Conservation (phyloP, 1,140 invertebrate species). For the Heliconius melpomene region DNA sequence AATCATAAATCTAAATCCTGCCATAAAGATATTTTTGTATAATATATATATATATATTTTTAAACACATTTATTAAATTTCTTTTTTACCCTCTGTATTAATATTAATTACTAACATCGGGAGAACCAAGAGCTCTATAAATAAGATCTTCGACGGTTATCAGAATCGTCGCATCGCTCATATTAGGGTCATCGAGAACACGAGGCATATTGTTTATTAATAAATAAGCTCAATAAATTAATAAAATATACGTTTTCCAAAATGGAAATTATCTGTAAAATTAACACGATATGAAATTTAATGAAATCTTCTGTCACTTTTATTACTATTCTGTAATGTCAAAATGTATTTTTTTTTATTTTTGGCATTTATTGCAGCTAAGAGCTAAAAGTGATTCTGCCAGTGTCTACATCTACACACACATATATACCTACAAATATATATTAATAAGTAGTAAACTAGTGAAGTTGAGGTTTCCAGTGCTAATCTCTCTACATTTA, state of each 20-base stretch:
- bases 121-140: slow-evolving; percentile 57
- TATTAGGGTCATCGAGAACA: slow-evolving; percentile 49
- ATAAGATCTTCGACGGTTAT: slow-evolving; percentile 69
- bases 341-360: not conserved
- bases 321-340: not conserved
- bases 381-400: not conserved
- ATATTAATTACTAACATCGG: slow-evolving; percentile 47
- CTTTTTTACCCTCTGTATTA: not conserved
- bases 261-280: slow-evolving; percentile 4
- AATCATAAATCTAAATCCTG: too few relatives aligned
- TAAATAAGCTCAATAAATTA: slow-evolving; percentile 10
- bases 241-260: slow-evolving; percentile 10
- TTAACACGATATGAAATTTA: not conserved
- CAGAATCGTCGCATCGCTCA: slow-evolving; percentile 62
- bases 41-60: too few relatives aligned
- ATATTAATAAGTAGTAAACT: too few relatives aligned
- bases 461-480: too few relatives aligned
- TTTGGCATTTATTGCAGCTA: not conserved
- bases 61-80: too few relatives aligned
- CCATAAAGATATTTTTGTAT: too few relatives aligned
- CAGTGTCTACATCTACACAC: not conserved
- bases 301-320: not conserved
- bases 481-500: too few relatives aligned
- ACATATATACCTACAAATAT: too few relatives aligned
- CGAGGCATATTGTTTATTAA: slow-evolving; percentile 32